Percentiles rank a stretch among this genome's conserved stretches.
phyloP scores from a whole-genome alignment of 2,797 vertebrate species.

The Sorex maritimensis region DNA sequence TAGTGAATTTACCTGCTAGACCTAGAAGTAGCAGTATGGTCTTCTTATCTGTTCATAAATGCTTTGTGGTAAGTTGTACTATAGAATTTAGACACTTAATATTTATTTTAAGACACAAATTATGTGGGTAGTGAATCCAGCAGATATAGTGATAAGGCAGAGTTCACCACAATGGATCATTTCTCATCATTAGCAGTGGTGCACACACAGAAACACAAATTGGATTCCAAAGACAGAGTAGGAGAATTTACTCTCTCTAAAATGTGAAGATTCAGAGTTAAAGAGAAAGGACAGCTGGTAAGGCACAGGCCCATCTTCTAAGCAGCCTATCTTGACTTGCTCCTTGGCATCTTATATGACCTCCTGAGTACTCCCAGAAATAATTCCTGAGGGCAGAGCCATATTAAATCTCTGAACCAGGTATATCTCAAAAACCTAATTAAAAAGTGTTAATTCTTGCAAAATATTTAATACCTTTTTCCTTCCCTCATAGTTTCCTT shows the following conservation, averaged over 20 bases:
- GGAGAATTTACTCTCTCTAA: constrained; percentile 1
- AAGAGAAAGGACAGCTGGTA: too few species aligned
- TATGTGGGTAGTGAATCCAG: neutral
- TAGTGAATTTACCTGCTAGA: neutral
- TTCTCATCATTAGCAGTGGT: neutral
- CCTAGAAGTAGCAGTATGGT: neutral
- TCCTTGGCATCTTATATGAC: too few species aligned
- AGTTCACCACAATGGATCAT: neutral
- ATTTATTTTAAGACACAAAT: constrained; percentile 54
- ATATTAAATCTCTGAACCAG: neutral
- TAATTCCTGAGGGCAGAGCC: neutral
- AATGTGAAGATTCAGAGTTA: neutral
- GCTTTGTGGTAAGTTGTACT: constrained; percentile 21
- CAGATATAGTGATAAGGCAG: neutral
- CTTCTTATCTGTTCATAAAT: neutral
- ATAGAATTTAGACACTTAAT: constrained; percentile 54
- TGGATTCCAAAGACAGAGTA: neutral
- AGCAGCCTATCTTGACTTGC: too few species aligned
- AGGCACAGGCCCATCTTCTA: too few species aligned
- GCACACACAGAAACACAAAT: neutral
- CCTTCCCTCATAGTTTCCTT: too few species aligned
- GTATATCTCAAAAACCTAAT: too few species aligned
- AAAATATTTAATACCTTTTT: too few species aligned
- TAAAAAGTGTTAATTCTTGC: too few species aligned
- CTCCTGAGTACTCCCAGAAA: too few species aligned